A percentile compares a stretch with the other conserved stretches of the same genome.
phyloP scores from a whole-genome alignment of 1,140 invertebrate species.

The Maconellicoccus hirsutus region DNA sequence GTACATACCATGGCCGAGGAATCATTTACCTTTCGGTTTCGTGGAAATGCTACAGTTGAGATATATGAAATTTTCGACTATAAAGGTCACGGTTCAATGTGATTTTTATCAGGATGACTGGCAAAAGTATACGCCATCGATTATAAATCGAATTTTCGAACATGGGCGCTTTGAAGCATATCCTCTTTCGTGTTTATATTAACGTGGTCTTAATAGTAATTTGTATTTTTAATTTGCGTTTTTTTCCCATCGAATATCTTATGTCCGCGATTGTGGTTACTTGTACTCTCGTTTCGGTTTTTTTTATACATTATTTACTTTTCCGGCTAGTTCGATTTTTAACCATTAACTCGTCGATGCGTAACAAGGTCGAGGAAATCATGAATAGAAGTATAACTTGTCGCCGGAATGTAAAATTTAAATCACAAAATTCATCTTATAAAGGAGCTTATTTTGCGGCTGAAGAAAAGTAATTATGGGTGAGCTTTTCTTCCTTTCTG shows the following conservation, averaged over 20 bases:
- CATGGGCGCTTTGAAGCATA: neutral
- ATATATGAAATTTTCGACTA: too few species aligned
- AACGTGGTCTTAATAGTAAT: neutral
- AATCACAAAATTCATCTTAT: too few species aligned
- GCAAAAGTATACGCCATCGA: neutral
- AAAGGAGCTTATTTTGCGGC: too few species aligned
- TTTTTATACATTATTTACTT: neutral
- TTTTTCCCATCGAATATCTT: neutral
- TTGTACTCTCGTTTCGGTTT: neutral
- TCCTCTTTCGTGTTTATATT: neutral
- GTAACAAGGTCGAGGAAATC: slow-evolving; percentile 2
- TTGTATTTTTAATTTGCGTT: neutral
- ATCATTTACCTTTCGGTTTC: too few species aligned
- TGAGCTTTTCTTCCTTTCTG: too few species aligned
- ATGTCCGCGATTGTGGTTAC: neutral
- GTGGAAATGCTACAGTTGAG: too few species aligned
- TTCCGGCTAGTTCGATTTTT: neutral
- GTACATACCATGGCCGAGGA: too few species aligned
- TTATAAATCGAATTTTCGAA: neutral
- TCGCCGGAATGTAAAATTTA: too few species aligned
- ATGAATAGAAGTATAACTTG: neutral
- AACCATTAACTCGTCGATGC: neutral
- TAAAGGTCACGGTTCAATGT: too few species aligned
- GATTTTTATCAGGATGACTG: neutral
- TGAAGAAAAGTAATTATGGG: too few species aligned